Evolutionary conservation across 92 coral and sea anemone species (phyloP), one percentile per base, ranked within the genome.

Genomic region (Virgularia gustaviana): DNA sequence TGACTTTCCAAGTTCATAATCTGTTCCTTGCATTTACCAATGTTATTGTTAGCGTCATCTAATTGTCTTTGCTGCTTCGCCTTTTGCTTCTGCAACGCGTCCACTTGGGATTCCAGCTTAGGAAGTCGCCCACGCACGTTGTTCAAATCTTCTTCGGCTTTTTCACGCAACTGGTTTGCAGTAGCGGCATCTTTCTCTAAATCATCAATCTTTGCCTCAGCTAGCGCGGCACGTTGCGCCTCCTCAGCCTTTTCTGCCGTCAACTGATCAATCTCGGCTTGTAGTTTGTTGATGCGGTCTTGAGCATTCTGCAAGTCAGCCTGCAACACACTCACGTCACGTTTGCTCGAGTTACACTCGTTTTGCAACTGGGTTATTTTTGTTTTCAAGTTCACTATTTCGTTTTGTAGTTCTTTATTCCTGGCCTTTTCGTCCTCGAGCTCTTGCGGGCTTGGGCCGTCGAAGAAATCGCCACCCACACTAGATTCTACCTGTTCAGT

Each of bases 91-190:
- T 90, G 97, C 11, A 88, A 66, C 5, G 90, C 73, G 65, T 88
- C 90, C 4, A 90, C 72, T 66, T 90, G 95, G 16, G 95, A 85
- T 73, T 90, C 97, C 36, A 81, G 86, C 30, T 90, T 90, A 15
- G 90, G 75, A 18, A 85, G 83, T 44, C 89, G 83, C 30, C 90
- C 88, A 22, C 95, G 90, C 56, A 90, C 64, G 18, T 73, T 71
- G 56, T 85, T 86, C 12, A 88, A 53, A 28, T 90, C 95, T 49
- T 85, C 90, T 38, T 90, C 97, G 30, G 87, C 83, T 49, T 81
- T 67, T 23, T 90, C 97, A 36, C 86, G 86, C 51, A 85, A 76
- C 28, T 86, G 83, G 22, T 81, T 73, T 44, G 87, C 88, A 31
- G 76, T 73, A 42, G 79, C 85, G 15, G 87, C 71, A 32, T 88